A percentile compares a stretch with the other conserved stretches of the same genome.
phyloP scores from a whole-genome alignment of 2,888 invertebrate genomes.

The Campoplex nolae region DNA sequence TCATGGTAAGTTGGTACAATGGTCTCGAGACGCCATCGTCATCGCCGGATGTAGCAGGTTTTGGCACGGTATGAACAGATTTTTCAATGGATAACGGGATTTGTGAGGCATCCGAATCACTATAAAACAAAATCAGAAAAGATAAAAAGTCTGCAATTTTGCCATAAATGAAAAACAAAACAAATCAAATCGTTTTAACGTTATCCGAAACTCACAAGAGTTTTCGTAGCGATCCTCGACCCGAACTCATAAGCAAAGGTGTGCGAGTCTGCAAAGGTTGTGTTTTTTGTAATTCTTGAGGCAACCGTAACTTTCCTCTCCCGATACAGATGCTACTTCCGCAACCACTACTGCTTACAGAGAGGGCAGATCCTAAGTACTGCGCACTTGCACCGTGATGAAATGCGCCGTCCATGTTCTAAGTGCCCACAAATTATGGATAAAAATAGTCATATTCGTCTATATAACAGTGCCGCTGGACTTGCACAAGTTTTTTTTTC shows the following conservation, averaged over 20 bases:
- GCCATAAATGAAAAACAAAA: no score
- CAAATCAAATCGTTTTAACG: background rate
- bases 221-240: slow-evolving; percentile 51
- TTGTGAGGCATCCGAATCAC: slow-evolving; percentile 26
- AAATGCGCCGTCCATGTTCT: slow-evolving; percentile 32
- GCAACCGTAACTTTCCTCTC: slow-evolving; percentile 17
- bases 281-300: background rate
- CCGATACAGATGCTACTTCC: slow-evolving; percentile 32
- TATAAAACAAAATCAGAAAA: background rate
- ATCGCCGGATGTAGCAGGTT: slow-evolving; percentile 61
- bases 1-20: slow-evolving; percentile 73
- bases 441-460: background rate
- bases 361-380: background rate
- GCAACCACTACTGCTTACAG: background rate
- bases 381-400: background rate
- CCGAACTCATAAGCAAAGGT: slow-evolving; percentile 34
- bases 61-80: background rate
- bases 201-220: slow-evolving; percentile 23
- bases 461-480: no score
- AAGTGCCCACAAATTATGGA: background rate
- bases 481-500: background rate
- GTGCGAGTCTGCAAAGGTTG: background rate
- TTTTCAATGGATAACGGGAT: slow-evolving; percentile 12
- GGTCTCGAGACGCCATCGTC: slow-evolving; percentile 71
- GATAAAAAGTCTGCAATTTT: background rate